Base-by-base conservation (phyloP, 2,888 invertebrate species). In the Pomacea canaliculata region DNA sequence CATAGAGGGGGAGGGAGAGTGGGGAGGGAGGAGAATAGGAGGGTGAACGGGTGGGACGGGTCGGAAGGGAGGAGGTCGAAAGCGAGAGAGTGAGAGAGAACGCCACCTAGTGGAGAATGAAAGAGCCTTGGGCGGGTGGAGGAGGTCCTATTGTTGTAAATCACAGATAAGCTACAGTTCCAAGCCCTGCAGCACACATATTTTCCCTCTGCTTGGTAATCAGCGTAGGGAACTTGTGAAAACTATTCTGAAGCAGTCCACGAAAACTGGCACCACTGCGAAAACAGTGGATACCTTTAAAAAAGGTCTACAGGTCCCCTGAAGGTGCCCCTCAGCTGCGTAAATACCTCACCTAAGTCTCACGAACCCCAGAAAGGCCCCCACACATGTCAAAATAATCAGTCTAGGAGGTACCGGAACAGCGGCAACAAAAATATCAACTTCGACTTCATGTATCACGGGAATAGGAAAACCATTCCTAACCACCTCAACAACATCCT, bases 311-410 rank as follows among this genome's bases (percentile, higher is more conserved):
- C 37, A 5, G 37, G 37, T 37, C 37, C 37, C 37, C 37, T 37
- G 37, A 37, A 37, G 37, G 37, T n/a, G 63, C 63, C 19, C 13
- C 63, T 16, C 23, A n/a, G 27, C 63, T 27, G 63, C 12, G 12
- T 27, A 10, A 12, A 63, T 63, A n/a, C 10, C 63, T 27, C 63
- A 63, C 13, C 27, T 1, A 10, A 37, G 37, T 10, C 27, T n/a
- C 63, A 12, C 16, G 27, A 19, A 63, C n/a, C 63, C 63, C 18
- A 1, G 19, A 19, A 48, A 68, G 68, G 27, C 9, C 68, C 27
- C 68, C 68, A 68, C 68, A 68, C 9, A 23, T 68, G 68, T 46
- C 68, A 68, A 68, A 68, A 68, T 68, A 68, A 68, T 68, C 68
- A 68, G 27, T n/a, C 16, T 10, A 63, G 63, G 19, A 63, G 63